A percentile compares a stretch with the other conserved stretches of the same genome.
Evolutionary conservation across 1,140 invertebrate genomes (phyloP).

Genomic region (Drosophila baimaii): DNA sequence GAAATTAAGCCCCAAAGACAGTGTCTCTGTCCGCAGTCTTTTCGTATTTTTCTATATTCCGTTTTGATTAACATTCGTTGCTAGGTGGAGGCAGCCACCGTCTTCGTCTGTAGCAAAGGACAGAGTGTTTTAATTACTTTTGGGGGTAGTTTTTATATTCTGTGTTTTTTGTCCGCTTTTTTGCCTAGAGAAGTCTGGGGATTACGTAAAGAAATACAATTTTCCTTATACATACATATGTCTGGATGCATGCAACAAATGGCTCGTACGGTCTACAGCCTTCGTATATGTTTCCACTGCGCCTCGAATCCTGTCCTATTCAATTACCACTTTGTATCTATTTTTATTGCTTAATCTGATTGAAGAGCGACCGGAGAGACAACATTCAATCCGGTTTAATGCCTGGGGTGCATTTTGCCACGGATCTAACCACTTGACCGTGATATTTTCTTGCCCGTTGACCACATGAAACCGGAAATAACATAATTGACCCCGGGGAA

Average conservation of each 20-base stretch:
- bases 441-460: slow-evolving; percentile 52
- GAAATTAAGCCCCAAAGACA: slow-evolving; percentile 80
- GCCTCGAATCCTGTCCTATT: slow-evolving; percentile 29
- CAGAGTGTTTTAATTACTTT: slow-evolving; percentile 77
- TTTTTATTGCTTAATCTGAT: slow-evolving; percentile 34
- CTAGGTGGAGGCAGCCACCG: slow-evolving; percentile 19
- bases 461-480: slow-evolving; percentile 78
- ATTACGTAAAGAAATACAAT: slow-evolving; percentile 49
- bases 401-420: slow-evolving; percentile 49
- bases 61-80: slow-evolving; percentile 77
- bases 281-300: not conserved
- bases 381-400: slow-evolving; percentile 42
- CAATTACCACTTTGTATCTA: slow-evolving; percentile 51
- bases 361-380: slow-evolving; percentile 6
- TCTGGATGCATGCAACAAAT: slow-evolving; percentile 19
- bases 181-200: slow-evolving; percentile 15
- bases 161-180: slow-evolving; percentile 23
- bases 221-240: no score
- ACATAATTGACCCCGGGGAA: slow-evolving; percentile 78
- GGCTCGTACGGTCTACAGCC: slow-evolving; percentile 25
- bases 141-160: slow-evolving; percentile 73
- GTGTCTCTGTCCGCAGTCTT: slow-evolving; percentile 48
- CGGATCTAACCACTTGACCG: slow-evolving; percentile 70
- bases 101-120: slow-evolving; percentile 48
- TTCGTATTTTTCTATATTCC: slow-evolving; percentile 66